Percentiles rank a stretch among this genome's conserved stretches.
Evolutionary conservation across 2,888 invertebrate species (phyloP).

Genomic region (Trissolcus japonicus): DNA sequence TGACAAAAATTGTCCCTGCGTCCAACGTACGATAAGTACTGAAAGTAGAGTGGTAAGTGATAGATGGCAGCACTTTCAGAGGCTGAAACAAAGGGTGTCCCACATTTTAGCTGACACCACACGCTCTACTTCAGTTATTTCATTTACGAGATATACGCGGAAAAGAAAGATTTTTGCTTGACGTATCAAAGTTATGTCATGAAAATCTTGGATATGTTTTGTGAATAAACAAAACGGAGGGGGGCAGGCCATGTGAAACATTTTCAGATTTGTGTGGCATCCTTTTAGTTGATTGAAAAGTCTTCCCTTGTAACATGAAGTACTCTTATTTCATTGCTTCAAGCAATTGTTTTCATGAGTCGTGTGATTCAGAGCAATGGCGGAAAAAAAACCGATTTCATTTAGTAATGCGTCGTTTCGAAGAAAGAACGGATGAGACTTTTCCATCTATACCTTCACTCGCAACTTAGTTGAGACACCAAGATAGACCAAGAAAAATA

Average conservation of each 20-base stretch:
- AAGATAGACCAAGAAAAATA: conserved; percentile 53
- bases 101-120: conserved; percentile 12
- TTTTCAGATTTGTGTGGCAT: conserved; percentile 33
- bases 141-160: conserved; percentile 12
- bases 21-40: not conserved
- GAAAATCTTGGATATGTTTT: conserved; percentile 38
- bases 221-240: conserved; percentile 26
- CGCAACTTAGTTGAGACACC: conserved; percentile 53
- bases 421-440: conserved; percentile 51
- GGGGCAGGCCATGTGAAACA: not conserved
- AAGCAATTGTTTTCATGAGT: conserved; percentile 47
- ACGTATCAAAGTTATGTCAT: conserved; percentile 21
- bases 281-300: conserved; percentile 53
- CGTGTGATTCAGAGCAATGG: conserved; percentile 60
- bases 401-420: conserved; percentile 66
- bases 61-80: conserved; percentile 18
- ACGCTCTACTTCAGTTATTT: conserved; percentile 32
- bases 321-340: conserved; percentile 42
- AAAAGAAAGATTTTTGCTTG: conserved; percentile 16
- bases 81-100: conserved; percentile 20
- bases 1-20: conserved; percentile 6
- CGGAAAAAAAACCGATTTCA: conserved; percentile 64
- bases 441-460: conserved; percentile 52
- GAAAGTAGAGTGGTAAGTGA: conserved; percentile 14
- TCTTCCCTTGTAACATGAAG: conserved; percentile 30